Percentiles rank a stretch among this genome's conserved stretches.
These are phyloP conservation scores for Diorhabda sublineata DNA, from an alignment of 1,140 invertebrate genomes.

Conservation along the genomic window DNA sequence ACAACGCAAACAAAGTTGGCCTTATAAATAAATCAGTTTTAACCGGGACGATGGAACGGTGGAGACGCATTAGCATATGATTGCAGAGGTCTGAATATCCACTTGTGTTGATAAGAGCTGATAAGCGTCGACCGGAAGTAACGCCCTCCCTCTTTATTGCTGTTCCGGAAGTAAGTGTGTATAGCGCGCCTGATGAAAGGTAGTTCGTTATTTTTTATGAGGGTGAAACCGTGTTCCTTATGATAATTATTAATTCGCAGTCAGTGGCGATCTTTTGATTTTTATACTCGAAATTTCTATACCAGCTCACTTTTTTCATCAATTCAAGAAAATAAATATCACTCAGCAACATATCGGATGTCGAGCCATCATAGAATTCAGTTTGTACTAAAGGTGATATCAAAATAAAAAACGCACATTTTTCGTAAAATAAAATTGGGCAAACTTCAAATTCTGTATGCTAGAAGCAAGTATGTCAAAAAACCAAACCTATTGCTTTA, in stretches of 20 bases:
- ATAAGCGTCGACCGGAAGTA: slow-evolving; percentile 33
- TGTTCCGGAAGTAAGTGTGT: slow-evolving; percentile 33
- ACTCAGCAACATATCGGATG: background rate
- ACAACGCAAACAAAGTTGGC: slow-evolving; percentile 21
- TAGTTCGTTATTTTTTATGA: slow-evolving; percentile 36
- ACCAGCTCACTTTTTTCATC: background rate
- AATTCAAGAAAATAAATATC: no score
- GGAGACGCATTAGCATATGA: slow-evolving; percentile 32
- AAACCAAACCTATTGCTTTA: no score
- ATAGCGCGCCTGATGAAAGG: slow-evolving; percentile 35
- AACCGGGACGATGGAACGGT: slow-evolving; percentile 1
- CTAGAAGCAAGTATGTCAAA: no score
- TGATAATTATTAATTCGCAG: background rate
- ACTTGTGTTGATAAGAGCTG: slow-evolving; percentile 34
- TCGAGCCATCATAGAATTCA: background rate
- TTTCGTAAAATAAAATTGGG: background rate
- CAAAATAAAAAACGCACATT: background rate
- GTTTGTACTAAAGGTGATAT: background rate
- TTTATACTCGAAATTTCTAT: background rate
- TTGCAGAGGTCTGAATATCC: slow-evolving; percentile 31
- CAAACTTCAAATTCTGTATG: background rate
- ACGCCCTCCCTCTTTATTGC: slow-evolving; percentile 35
- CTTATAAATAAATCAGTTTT: slow-evolving; percentile 34
- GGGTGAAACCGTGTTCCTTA: slow-evolving; percentile 11
- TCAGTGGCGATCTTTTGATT: background rate